Evolutionary conservation across 2,113 vertebrate genomes (phyloP), one percentile per base, ranked within the genome.

Genomic region (Tor tambroides): DNA sequence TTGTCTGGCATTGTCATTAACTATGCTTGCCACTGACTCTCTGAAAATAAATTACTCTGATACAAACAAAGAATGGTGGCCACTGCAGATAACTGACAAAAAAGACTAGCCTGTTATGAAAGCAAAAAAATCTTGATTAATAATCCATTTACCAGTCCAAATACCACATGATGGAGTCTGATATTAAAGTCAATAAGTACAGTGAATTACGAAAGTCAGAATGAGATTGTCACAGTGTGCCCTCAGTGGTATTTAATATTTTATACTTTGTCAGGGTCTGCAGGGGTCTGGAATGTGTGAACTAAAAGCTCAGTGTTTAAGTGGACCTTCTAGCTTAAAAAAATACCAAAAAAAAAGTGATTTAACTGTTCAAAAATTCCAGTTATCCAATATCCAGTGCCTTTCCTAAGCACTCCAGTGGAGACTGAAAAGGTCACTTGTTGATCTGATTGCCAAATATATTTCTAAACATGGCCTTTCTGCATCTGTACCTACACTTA

Each of bases 261-360:
- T 71, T 2, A 71, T n/a, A 71, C 26, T 88, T 91, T 88, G 49
- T 85, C 49, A 80, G 21, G 71, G 69, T 79, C 54, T 46, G 75
- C 4, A 91, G 93, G 87, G 91, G 91, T 91, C 89, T 89, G 93
- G 93, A 93, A 94, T 94, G 91, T 90, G 86, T 78, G 76, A 78
- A 90, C 74, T 89, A 85, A 89, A 87, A 1, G 14, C 5, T 67
- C 14, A 3, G 14, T 15, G 71, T 43, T 83, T 82, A 84, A 86
- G 38, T 85, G 78, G 89, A 74, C 74, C 85, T 89, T 88, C 75
- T 30, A 23, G 41, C 83, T 74, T n/a, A n/a, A 41, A 84, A 59
- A 23, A 69, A 43, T 85, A 79, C 83, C 76, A 38, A 51, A 87
- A 90, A 87, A 90, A 63, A 90, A 86, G 89, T 85, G 87, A 90